A percentile compares a stretch with the other conserved stretches of the same genome.
phyloP scores from a whole-genome alignment of 2,113 vertebrate species.

The Lota lota region DNA sequence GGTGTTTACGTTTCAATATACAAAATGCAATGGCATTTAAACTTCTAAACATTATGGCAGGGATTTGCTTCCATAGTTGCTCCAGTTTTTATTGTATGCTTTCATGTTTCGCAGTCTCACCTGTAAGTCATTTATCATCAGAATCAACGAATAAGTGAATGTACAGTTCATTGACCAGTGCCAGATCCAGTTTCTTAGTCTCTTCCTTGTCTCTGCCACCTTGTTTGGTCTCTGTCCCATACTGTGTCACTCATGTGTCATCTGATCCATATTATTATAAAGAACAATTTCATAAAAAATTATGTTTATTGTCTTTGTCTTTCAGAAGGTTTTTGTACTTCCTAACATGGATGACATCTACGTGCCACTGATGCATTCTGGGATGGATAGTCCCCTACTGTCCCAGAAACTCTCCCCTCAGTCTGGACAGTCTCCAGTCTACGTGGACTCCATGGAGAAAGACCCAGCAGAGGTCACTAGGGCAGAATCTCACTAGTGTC shows the following conservation, averaged over 20 bases:
- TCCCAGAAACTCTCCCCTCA: conserved; percentile 19
- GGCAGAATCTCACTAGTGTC: conserved; percentile 54
- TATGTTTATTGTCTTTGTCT: conserved; percentile 2
- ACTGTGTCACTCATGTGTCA: too few species aligned
- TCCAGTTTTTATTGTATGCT: too few species aligned
- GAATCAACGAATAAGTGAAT: too few species aligned
- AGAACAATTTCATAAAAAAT: not conserved
- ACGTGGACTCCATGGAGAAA: conserved; percentile 53
- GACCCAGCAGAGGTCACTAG: conserved; percentile 25
- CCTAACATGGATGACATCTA: conserved; percentile 91
- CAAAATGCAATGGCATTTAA: too few species aligned
- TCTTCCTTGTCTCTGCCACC: not conserved
- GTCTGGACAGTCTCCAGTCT: conserved; percentile 23
- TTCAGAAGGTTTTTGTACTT: conserved; percentile 87
- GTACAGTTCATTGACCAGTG: too few species aligned
- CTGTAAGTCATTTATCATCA: too few species aligned
- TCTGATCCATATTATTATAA: too few species aligned
- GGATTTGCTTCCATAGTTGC: too few species aligned
- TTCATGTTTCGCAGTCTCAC: too few species aligned
- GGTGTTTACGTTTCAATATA: too few species aligned
- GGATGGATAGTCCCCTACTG: conserved; percentile 47
- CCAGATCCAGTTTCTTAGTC: not conserved
- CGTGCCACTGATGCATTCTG: conserved; percentile 81
- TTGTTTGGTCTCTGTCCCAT: not conserved
- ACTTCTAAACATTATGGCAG: too few species aligned